Percentiles rank a stretch among this genome's conserved stretches.
phyloP scores from a whole-genome alignment of 2,797 vertebrate genomes.

The Pangasius krempfi region DNA sequence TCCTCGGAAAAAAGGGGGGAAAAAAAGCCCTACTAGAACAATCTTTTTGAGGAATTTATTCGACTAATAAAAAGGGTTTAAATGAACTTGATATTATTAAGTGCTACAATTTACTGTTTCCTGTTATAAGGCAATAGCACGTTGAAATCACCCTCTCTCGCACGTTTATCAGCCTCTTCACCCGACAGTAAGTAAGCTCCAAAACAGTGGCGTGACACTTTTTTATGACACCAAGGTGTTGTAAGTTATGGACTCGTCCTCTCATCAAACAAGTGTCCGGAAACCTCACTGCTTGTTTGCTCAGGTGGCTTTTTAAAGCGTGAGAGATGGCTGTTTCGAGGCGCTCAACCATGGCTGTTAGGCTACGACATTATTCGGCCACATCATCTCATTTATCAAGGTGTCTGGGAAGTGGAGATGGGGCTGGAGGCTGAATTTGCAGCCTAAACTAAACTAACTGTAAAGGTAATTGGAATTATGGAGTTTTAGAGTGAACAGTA shows the following conservation, averaged over 20 bases:
- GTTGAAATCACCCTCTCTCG: conserved; percentile 29
- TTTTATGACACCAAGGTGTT: not conserved
- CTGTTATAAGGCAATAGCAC: not conserved
- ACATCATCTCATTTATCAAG: conserved; percentile 57
- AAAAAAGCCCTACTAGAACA: conserved; percentile 45
- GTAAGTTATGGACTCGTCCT: conserved; percentile 43
- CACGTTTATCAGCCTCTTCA: conserved; percentile 41
- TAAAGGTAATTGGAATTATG: not conserved
- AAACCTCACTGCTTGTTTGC: conserved; percentile 40
- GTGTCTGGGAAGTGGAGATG: conserved; percentile 23
- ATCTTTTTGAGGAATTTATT: conserved; percentile 69
- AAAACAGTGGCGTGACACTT: conserved; percentile 20
- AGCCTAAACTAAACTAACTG: not conserved
- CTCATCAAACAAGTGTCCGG: conserved; percentile 42
- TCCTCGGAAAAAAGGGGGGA: conserved; percentile 52
- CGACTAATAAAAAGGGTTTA: conserved; percentile 61
- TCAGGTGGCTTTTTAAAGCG: conserved; percentile 37
- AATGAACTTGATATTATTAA: conserved; percentile 12
- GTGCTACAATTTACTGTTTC: not conserved
- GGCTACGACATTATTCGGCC: conserved; percentile 47
- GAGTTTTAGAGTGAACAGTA: not conserved
- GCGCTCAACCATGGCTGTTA: conserved; percentile 50
- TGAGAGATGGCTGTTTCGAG: conserved; percentile 45
- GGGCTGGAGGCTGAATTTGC: not conserved
- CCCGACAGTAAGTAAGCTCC: conserved; percentile 31